These are phyloP conservation scores for Podiceps cristatus DNA, from an alignment of 2,113 vertebrate species.

Conservation along the genomic window DNA sequence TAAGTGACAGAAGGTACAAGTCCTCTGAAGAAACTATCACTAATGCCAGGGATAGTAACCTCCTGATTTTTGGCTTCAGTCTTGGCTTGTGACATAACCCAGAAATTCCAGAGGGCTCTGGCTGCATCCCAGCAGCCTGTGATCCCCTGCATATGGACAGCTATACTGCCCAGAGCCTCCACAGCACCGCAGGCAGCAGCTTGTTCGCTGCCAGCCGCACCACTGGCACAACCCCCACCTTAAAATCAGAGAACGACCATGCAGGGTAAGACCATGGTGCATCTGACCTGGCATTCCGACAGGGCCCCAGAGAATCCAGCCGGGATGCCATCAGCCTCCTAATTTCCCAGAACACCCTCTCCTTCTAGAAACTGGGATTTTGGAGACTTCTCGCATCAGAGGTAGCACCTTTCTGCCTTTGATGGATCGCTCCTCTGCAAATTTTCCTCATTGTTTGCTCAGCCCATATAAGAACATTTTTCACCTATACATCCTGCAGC, in stretches of 20 bases:
- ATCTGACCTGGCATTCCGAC: background rate
- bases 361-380: background rate
- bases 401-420: background rate
- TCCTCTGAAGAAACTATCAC: background rate
- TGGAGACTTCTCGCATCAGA: rapidly evolving
- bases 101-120: constrained; percentile 2
- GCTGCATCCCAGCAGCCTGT: background rate
- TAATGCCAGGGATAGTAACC: background rate
- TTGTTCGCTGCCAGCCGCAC: background rate
- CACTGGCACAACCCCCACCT: background rate
- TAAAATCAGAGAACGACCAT: background rate
- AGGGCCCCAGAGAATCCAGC: background rate
- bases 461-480: background rate
- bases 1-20: background rate
- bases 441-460: background rate
- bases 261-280: background rate
- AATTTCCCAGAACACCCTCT: background rate
- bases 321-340: background rate
- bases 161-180: background rate
- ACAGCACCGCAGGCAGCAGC: rapidly evolving
- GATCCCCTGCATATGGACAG: background rate
- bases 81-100: background rate
- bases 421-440: background rate
- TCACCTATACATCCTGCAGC: background rate
- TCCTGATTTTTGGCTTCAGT: background rate